Evolutionary conservation across 2,888 invertebrate genomes (phyloP), one percentile per base, ranked within the genome.

Genomic region (Orgyia antiqua): DNA sequence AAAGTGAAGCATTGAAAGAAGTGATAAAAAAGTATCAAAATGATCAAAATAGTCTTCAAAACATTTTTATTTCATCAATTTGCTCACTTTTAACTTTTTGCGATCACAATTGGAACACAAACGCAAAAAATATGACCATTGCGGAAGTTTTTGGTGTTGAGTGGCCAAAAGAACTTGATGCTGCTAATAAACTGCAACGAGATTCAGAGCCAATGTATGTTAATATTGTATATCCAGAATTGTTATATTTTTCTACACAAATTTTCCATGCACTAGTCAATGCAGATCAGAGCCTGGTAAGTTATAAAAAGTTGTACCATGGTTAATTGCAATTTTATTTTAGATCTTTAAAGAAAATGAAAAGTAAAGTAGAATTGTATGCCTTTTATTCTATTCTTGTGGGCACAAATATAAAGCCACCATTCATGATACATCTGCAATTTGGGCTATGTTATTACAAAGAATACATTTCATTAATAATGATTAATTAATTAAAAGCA

Each of bases 71-170:
- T 29, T 68, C 89, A 29, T 93, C 91, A 2, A 84, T 94, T 10
- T 88, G 91, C 19, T 87, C 91, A 45, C 75, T 94, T 13, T 80
- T 93, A 28, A 87, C 88, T 13, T 97, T 96, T 74, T 88, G 94
- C 31, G 93, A 95, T 67, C 87, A 87, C 30, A 97, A 97, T 74
- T 96, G 94, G 89, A 92, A 92, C 28, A 93, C 96, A 0, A 94
- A 94, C 2, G 72, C 86, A 24, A 62, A 87, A 13, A 66, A 78
- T 18, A 58, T 83, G 1, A 58, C 70, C 24, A 53, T 87, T 26
- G 62, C 70, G 8, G 58, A 82, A 18, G 86, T 84, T 48, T 59
- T 88, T 10, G 70, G 72, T 6, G 40, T 45, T 1, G 66, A 76
- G 20, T 83, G 79, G 70, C 87, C 89, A 3, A 68, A 79, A 37